Evolutionary conservation across 1,140 invertebrate species (phyloP).

Genomic region (Thalassaphorura encarpata): DNA sequence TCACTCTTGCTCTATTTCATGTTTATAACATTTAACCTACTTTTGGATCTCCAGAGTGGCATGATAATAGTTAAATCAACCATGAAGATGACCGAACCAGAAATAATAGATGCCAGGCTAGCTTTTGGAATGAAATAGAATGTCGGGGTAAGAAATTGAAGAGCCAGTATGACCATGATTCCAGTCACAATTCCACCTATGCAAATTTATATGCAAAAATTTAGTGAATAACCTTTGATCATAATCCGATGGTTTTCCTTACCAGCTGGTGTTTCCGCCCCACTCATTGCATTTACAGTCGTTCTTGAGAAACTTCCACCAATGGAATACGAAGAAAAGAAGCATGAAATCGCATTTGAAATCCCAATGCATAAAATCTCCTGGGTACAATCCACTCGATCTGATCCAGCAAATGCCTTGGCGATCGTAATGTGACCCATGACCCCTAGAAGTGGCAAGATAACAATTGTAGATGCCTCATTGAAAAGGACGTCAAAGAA

Average conservation of each 20-base stretch:
- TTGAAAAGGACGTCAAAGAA: conserved; percentile 55
- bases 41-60: conserved; percentile 49
- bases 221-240: no score
- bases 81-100: conserved; percentile 70
- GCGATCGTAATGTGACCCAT: conserved; percentile 26
- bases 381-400: conserved; percentile 61
- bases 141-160: conserved; percentile 69
- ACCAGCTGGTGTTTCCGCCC: conserved; percentile 76
- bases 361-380: conserved; percentile 71
- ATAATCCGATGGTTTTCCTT: no score
- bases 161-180: conserved; percentile 57
- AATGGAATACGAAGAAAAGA: conserved; percentile 64
- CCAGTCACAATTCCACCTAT: conserved; percentile 34
- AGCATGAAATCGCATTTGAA: conserved; percentile 82
- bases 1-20: neutral
- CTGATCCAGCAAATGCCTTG: conserved; percentile 41
- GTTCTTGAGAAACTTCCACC: conserved; percentile 84
- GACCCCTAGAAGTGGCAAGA: conserved; percentile 63
- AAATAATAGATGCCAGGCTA: conserved; percentile 66
- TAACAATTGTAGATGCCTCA: conserved; percentile 59
- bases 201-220: no score
- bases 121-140: conserved; percentile 74
- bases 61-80: conserved; percentile 57
- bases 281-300: conserved; percentile 86
- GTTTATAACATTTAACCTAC: conserved; percentile 36